Percentiles rank a stretch among this genome's conserved stretches.
phyloP scores from a whole-genome alignment of 2,888 invertebrate species.

The Drosophila peninsularis region DNA sequence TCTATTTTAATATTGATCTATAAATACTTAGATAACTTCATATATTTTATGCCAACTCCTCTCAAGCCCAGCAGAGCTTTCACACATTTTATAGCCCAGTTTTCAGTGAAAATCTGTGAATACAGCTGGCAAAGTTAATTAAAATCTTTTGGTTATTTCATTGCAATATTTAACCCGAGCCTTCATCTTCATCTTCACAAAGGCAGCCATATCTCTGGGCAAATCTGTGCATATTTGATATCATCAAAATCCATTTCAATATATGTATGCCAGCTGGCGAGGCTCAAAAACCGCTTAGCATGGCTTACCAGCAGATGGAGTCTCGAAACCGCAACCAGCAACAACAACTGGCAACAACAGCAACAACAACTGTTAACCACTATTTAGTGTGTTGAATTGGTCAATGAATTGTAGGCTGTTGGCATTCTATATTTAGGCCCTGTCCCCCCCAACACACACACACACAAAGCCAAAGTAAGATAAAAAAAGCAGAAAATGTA shows the following conservation, averaged over 20 bases:
- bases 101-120: not conserved
- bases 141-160: not conserved
- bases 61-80: not conserved
- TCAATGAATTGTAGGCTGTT: slow-evolving; percentile 49
- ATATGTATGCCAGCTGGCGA: not conserved
- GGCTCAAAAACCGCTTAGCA: slow-evolving; percentile 5
- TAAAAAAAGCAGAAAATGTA: not conserved
- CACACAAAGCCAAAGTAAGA: not conserved
- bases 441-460: too few species aligned
- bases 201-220: not conserved
- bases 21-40: not conserved
- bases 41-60: not conserved
- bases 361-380: slow-evolving; percentile 51
- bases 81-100: slow-evolving; percentile 9
- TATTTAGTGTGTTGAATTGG: slow-evolving; percentile 44
- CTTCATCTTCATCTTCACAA: not conserved
- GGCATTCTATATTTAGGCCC: slow-evolving; percentile 33
- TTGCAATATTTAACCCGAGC: not conserved
- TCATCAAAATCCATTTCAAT: slow-evolving; percentile 6
- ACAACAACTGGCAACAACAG: slow-evolving; percentile 33
- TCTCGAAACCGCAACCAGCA: slow-evolving; percentile 5
- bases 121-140: not conserved
- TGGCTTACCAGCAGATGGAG: not conserved
- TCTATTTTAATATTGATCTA: not conserved
- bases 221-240: not conserved